Base-by-base conservation (phyloP, 2,888 invertebrate species). In the Orchesellides sinensis region DNA sequence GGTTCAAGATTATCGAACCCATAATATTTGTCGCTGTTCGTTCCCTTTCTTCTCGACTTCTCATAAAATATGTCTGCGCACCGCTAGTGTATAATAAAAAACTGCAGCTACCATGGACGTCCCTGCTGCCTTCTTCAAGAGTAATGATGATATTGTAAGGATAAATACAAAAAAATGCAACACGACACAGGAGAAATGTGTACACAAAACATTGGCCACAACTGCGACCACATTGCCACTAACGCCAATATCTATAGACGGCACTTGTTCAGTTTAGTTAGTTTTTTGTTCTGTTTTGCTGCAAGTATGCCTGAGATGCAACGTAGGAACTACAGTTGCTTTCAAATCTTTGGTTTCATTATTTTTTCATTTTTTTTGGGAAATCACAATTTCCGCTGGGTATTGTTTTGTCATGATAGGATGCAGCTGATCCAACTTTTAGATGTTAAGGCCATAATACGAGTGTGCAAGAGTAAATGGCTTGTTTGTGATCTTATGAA, bases 1-100 rank as follows among this genome's bases (percentile, higher is more conserved):
- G 52, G 78, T 69, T 69, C 78, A 61, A 78, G 78, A 78, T 78
- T 78, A 78, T 78, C 61, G 69, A 61, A 69, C 68, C 32, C 66
- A 63, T 35, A 32, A 54, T 59, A 59, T 59, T 59, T 59, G 59
- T 59, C 59, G 8, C 23, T 52, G 2, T 17, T 5, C 56, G 10
- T 56, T 23, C 56, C 25, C 17, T 52, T 32, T 32, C 32, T 40
- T 21, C 63, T n/a, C 35, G 23, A 21, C 14, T 21, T 40, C 63
- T 12, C 63, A 63, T 63, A 23, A 63, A 63, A 12, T n/a, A 32
- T 59, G 17, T 49, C 49, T 17, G 21, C 40, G n/a, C 40, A 40
- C 40, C 40, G 10, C 32, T 10, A 8, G 10, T 14, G 40, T 40
- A 40, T 40, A 54, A 54, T 12, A 25, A 27, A 29, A 59, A n/a